Base-by-base conservation (phyloP, 2,888 invertebrate species). In the Agrilus cyanescens region DNA sequence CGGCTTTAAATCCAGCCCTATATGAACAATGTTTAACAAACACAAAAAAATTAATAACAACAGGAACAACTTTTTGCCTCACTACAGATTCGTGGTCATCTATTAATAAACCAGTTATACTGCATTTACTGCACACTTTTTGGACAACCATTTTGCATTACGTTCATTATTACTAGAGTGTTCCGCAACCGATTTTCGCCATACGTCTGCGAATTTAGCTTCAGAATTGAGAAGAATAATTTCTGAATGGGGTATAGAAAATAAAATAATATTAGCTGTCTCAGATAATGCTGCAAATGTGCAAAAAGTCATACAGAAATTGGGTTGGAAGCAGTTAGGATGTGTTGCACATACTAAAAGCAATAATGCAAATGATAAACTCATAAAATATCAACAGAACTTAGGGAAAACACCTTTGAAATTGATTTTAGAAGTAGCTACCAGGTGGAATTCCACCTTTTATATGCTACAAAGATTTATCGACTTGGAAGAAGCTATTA, bases 61-160 rank as follows among this genome's bases (percentile, higher is more conserved):
- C 37, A 5, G 49, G 49, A 33, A 36, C 43, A 32, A 42, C 43
- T 32, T 47, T 53, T 12, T 48, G 52, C 40, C 12, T 60, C 32
- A 59, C 59, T 18, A 57, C 56, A 5, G 59, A 60, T 46, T 52
- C 53, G 37, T 58, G 59, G 58, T 57, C 58, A 12, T 60, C 59
- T 6, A 13, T 42, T 7, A 56, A 50, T 37, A 52, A 46, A 16
- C 59, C 37, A 53, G 46, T 45, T 58, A 47, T 47, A 43, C 59
- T 32, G 56, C 48, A 15, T 51, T 56, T 6, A 57, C 52, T 12
- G 47, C 34, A 7, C 56, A 58, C 48, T 59, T 49, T 45, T 44
- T 55, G 15, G 34, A 51, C 38, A 35, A 49, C 3, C 36, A 54
- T 38, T 59, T 55, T 51, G 30, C 49, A 46, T n/a, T 53, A 5